A percentile compares a stretch with the other conserved stretches of the same genome.
Evolutionary conservation across 2,797 vertebrate genomes (phyloP).

Genomic region (Halcyon leucocephala): DNA sequence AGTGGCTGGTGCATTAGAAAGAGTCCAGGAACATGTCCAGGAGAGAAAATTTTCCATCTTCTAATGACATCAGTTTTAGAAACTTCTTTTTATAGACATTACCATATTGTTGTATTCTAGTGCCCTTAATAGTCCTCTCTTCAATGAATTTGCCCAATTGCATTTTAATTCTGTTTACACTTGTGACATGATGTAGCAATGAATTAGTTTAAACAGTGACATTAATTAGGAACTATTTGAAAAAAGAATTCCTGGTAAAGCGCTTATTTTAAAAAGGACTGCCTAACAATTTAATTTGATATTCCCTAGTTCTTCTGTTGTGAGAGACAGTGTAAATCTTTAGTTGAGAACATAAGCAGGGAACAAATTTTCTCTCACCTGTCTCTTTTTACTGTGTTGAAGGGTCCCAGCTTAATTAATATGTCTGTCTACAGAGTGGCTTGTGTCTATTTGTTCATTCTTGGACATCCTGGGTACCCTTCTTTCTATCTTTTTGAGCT

Average conservation of each 20-base stretch:
- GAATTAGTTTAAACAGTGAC: not conserved
- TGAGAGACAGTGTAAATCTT: not conserved
- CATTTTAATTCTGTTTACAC: not conserved
- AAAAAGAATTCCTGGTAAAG: not conserved
- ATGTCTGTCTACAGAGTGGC: not conserved
- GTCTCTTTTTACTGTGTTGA: not conserved
- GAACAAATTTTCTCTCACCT: not conserved
- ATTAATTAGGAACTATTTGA: not conserved
- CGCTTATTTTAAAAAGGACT: not conserved
- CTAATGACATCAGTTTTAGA: not conserved
- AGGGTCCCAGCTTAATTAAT: not conserved
- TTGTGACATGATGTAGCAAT: not conserved
- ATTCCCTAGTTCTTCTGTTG: not conserved
- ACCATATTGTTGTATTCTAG: not conserved
- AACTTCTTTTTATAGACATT: not conserved
- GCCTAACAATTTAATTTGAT: not conserved
- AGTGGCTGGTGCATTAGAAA: not conserved
- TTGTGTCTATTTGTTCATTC: not conserved
- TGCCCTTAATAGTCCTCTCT: not conserved
- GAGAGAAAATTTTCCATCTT: not conserved
- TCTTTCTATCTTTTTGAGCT: not conserved
- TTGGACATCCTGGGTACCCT: not conserved
- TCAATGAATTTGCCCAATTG: not conserved
- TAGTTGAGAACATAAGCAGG: not conserved
- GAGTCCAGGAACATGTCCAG: not conserved